Base-by-base conservation (phyloP, 2,888 invertebrate species). In the Epinotia ramella region DNA sequence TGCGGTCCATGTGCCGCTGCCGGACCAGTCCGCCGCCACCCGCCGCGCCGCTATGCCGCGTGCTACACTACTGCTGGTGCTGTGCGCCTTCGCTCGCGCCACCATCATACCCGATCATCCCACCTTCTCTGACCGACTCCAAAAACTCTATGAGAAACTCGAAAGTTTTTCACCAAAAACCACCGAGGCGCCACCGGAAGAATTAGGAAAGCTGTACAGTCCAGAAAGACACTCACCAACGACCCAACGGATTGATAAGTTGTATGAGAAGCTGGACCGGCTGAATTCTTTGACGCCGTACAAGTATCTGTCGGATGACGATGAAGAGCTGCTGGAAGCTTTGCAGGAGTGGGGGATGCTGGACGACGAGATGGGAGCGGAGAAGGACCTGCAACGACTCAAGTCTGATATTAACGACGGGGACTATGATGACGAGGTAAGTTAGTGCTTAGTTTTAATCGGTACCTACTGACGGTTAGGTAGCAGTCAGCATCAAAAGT, bases 401-500 rank as follows among this genome's bases (percentile, higher is more conserved):
- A 88, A 85, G 79, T 83, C 84, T 2, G 84, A 86, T 40, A n/a
- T n/a, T n/a, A 40, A 40, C 5, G 83, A 88, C 1, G 85, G 83
- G 73, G 89, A 91, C 2, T 89, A 90, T 70, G 83, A 87, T 78
- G 93, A 93, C 73, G 90, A 90, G 86, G 93, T 93, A 78, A 84
- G 93, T 89, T 28, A 5, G 13, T 5, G 49, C 13, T 16, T 49
- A 16, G n/a, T 53, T n/a, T 16, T 53, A n/a, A 2, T 53, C 2
- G n/a, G n/a, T n/a, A n/a, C n/a, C n/a, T n/a, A n/a, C n/a, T 16
- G 16, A 16, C 13, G 33, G 33, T 33, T 40, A 40, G 40, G 40
- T 40, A 40, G 9, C 40, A n/a, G n/a, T n/a, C n/a, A n/a, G n/a
- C n/a, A n/a, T n/a, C n/a, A n/a, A n/a, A n/a, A n/a, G n/a, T n/a